Evolutionary conservation across 1,140 invertebrate species (phyloP), one percentile per base, ranked within the genome.

Genomic region (Musca vetustissima): DNA sequence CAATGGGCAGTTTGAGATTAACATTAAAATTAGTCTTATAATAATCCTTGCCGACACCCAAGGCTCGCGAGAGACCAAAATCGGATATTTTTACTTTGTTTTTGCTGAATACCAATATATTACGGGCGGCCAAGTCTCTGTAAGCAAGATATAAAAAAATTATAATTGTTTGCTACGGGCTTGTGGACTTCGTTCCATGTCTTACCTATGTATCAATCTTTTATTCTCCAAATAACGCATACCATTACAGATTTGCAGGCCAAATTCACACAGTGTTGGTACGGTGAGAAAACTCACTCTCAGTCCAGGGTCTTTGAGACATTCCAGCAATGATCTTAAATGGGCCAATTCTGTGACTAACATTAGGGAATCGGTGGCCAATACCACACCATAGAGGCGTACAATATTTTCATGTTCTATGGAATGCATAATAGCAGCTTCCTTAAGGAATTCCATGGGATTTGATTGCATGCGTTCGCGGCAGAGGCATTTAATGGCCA

Each of bases 21-120:
- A 98, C 95, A 83, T 96, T 98, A 80, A 98, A 98, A 85, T 99
- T 98, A 1, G 95, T 98, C 84, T 98, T 95, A 81, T 99, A 99
- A 82, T 99, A 99, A 84, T 99, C 97, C 83, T 98, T 98, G 8
- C 96, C 97, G 61, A 97, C 94, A 9, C 97, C 96, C n/a, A 99
- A 83, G 1, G 96, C 95, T 66, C 97, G 86, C 0, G 96, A 98
- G 28, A 99, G 82, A 4, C 97, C 97, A 83, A 99, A 98, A 83
- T 99, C 97, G 9, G 96, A 98, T 47, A 99, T 98, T 86, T 99
- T 99, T 0, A 99, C 95, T 85, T 94, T 95, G 77, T 95, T 93
- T 82, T 97, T 97, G 55, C 92, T 93, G 83, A 98, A 98, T 0
- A 98, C 96, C 61, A 98, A 85, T 73, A 98, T 97, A 84, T 98